A percentile compares a stretch with the other conserved stretches of the same genome.
These are phyloP conservation scores for Grallaria varia DNA, from an alignment of 2,113 vertebrate genomes.

Conservation along the genomic window DNA sequence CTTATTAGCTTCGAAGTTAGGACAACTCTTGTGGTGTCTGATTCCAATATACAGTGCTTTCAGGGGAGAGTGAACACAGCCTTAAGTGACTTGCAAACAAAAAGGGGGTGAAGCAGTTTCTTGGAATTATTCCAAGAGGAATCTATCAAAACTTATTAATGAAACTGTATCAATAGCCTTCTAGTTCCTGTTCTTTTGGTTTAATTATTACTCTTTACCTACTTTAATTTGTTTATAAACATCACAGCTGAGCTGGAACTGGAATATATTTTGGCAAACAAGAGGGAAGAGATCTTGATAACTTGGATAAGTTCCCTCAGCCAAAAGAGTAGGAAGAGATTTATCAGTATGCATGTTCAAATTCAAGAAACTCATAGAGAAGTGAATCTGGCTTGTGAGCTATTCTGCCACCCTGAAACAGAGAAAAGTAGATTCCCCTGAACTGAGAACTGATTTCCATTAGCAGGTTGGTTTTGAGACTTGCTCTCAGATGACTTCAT, in stretches of 20 bases:
- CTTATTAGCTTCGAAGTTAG: neutral
- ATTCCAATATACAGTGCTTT: neutral
- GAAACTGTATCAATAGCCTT: neutral
- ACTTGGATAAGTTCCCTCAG: neutral
- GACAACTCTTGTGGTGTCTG: neutral
- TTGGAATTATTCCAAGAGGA: neutral
- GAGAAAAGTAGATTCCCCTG: neutral
- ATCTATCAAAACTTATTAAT: neutral
- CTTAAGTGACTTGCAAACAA: neutral
- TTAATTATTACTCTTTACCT: neutral
- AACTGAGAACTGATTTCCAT: neutral
- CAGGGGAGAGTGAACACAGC: neutral
- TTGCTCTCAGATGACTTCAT: neutral
- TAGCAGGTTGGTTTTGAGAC: neutral
- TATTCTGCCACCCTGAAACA: neutral
- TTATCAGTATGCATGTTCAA: neutral
- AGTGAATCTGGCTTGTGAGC: neutral
- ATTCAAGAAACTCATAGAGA: neutral
- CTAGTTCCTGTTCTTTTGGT: neutral
- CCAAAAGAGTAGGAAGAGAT: neutral
- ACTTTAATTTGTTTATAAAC: neutral
- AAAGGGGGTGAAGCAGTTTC: neutral
- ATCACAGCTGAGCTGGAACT: neutral
- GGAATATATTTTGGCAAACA: neutral
- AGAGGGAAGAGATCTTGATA: neutral